A percentile compares a stretch with the other conserved stretches of the same genome.
phyloP scores from a whole-genome alignment of 2,797 vertebrate genomes.

The Argentina silus region DNA sequence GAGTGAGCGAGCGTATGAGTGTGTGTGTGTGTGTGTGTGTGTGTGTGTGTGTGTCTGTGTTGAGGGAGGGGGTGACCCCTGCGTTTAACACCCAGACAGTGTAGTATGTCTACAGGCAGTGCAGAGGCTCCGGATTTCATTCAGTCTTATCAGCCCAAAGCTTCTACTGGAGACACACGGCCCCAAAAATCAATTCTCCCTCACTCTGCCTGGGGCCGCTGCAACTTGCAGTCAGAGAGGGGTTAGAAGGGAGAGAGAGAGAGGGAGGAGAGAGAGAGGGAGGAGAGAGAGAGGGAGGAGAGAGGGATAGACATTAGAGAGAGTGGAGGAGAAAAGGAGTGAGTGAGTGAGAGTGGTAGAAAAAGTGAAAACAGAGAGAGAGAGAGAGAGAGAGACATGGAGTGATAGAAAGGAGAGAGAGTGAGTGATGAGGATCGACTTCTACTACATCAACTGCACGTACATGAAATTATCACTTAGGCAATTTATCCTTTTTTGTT shows the following conservation, averaged over 20 bases:
- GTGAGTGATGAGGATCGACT: neutral
- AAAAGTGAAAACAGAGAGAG: neutral
- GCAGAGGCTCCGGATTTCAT: neutral
- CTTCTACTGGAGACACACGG: conserved; percentile 6
- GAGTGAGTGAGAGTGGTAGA: neutral
- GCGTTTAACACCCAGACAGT: neutral
- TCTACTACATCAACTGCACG: neutral
- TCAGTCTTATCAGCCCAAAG: conserved; percentile 13
- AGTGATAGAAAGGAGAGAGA: neutral
- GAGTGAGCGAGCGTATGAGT: neutral
- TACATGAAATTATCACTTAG: neutral
- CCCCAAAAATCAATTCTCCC: conserved; percentile 17
- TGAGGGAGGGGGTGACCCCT: neutral
- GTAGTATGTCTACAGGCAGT: neutral
- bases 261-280: neutral
- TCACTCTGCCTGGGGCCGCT: conserved; percentile 8
- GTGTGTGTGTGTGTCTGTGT: neutral
- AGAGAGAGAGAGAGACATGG: neutral
- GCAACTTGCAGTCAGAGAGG: neutral
- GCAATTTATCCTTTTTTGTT: neutral
- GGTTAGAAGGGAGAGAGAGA: neutral
- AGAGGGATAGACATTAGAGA: neutral
- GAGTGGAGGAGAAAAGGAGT: neutral
- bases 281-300: neutral
- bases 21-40: neutral